Evolutionary conservation across 2,113 vertebrate genomes (phyloP).

Genomic region (Eleginops maclovinus): DNA sequence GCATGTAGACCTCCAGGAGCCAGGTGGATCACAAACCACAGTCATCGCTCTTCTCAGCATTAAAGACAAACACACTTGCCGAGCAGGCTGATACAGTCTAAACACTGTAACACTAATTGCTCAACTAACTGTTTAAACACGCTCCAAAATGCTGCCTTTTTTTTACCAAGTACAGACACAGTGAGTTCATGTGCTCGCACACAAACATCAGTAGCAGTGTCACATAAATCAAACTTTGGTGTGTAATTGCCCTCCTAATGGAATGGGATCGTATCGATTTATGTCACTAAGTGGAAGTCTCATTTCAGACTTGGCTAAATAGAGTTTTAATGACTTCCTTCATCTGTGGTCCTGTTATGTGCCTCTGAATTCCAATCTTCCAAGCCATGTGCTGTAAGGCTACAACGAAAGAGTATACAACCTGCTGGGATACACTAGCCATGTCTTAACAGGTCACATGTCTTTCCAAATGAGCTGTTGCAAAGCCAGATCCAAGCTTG

Average conservation of each 20-base stretch:
- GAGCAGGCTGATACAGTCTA: slow-evolving; percentile 7
- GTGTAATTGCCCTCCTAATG: slow-evolving; percentile 58
- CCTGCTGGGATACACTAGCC: not conserved
- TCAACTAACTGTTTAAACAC: slow-evolving; percentile 9
- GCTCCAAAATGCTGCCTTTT: slow-evolving; percentile 33
- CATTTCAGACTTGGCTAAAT: slow-evolving; percentile 42
- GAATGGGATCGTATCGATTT: slow-evolving; percentile 60
- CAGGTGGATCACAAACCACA: slow-evolving; percentile 52
- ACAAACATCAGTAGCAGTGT: slow-evolving; percentile 26
- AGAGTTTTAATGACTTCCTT: slow-evolving; percentile 61
- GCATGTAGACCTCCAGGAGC: slow-evolving; percentile 30
- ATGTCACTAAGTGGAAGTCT: slow-evolving; percentile 56
- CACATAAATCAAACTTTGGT: slow-evolving; percentile 56
- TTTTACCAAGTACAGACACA: slow-evolving; percentile 1
- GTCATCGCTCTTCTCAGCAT: not conserved
- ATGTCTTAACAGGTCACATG: not conserved
- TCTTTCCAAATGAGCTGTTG: slow-evolving; percentile 1
- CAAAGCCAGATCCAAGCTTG: not conserved
- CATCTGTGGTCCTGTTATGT: slow-evolving; percentile 25
- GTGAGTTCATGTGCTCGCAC: slow-evolving; percentile 8
- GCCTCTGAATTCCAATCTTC: slow-evolving; percentile 27
- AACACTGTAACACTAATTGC: slow-evolving; percentile 28
- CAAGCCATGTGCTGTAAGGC: not conserved
- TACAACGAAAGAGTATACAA: slow-evolving; percentile 31
- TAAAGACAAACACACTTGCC: slow-evolving; percentile 9